Base-by-base conservation (phyloP, 1,140 invertebrate species). In the Carcinoscorpius rotundicauda region DNA sequence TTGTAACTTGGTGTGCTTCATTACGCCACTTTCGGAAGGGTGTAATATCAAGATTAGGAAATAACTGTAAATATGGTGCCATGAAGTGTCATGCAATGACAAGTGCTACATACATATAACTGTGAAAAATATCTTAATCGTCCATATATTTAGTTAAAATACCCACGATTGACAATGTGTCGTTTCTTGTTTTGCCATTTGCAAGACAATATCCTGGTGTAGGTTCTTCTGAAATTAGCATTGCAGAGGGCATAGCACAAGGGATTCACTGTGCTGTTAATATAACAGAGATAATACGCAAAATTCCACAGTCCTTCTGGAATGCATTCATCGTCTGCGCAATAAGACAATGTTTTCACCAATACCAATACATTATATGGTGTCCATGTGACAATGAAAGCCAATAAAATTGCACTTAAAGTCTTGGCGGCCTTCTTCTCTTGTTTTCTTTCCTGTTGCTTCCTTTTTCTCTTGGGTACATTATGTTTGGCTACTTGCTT, bases 391-490 rank as follows among this genome's bases (percentile, higher is more conserved):
- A 98, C 86, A 68, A 99, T 97, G 79, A 99, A 99, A 59, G 95
- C 95, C 64, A 98, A 78, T 65, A 99, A 80, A 69, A 99, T 99
- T 67, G 97, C 97, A 6, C 90, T 96, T 53, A 99, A 78, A 0
- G 96, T 99, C 78, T 99, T 99, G 3, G 97, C 97, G 6, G 97
- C 97, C 81, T 99, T 99, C 66, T 91, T 88, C 71, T 99, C 97
- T 71, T 96, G 92, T 72, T 95, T 95, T 75, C 96, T 91, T 78
- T 99, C 96, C 73, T 94, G 91, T 1, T 88, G 88, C 74, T 93
- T 93, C 77, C 93, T 92, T 76, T 93, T 92, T 51, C 69, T 72
- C 61, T 73, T 73, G 0, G 69, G 69, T 10, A 62, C 67, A 51
- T 66, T 61, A 49, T 69, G 65, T 11, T 68, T 70, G 6, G 82